Conservation (phyloP, 2,888 invertebrate genomes). For the Branchipolynoe longqiensis region DNA sequence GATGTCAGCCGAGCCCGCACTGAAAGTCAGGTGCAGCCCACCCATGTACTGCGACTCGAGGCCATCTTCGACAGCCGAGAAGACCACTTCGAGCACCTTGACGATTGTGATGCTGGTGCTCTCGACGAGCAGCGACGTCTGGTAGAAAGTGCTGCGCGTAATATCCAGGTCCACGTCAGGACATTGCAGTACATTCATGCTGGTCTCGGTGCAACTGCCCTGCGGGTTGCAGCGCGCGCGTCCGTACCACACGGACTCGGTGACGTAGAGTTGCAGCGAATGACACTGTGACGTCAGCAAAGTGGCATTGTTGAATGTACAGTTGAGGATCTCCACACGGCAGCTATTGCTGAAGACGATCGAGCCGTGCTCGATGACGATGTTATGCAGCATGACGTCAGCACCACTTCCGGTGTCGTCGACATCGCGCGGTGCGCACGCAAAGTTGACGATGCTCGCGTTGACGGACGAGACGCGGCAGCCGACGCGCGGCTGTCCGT, state of each 20-base stretch:
- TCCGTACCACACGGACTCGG: conserved; percentile 62
- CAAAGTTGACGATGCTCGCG: conserved; percentile 36
- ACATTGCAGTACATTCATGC: conserved; percentile 60
- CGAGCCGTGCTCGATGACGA: conserved; percentile 57
- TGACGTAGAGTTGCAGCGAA: conserved; percentile 53
- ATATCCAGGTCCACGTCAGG: conserved; percentile 57
- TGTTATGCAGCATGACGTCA: conserved; percentile 50
- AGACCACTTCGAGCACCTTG: conserved; percentile 65
- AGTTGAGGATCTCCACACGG: conserved; percentile 56
- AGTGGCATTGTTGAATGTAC: conserved; percentile 62
- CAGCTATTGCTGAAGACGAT: conserved; percentile 60
- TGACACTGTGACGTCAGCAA: conserved; percentile 49
- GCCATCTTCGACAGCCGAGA: conserved; percentile 47
- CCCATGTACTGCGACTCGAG: conserved; percentile 59
- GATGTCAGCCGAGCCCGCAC: conserved; percentile 52
- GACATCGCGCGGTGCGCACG: conserved; percentile 5
- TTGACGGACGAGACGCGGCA: neutral
- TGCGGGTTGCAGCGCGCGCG: conserved; percentile 25
- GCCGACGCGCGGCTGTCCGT: conserved; percentile 45
- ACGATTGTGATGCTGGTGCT: conserved; percentile 28
- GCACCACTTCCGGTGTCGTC: conserved; percentile 11
- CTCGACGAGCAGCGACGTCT: conserved; percentile 61
- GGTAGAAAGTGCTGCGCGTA: conserved; percentile 57
- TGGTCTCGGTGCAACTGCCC: conserved; percentile 52
- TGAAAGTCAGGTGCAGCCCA: conserved; percentile 66